These are phyloP conservation scores for Pseudorhombus dupliciocellatus DNA, from an alignment of 2,113 vertebrate genomes.

Conservation along the genomic window DNA sequence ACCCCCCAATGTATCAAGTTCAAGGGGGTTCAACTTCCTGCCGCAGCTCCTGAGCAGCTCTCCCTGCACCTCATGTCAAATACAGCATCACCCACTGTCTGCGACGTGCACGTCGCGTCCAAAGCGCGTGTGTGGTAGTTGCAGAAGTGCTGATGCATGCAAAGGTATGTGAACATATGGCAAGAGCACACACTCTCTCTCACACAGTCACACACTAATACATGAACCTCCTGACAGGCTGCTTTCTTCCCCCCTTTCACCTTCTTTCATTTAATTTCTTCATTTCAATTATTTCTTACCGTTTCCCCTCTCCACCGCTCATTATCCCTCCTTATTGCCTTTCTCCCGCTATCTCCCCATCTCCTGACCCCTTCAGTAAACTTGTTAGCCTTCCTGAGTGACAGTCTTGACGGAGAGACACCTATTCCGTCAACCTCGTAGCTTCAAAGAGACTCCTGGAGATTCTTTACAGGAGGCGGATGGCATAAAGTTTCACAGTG, in stretches of 20 bases:
- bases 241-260: constrained; percentile 18
- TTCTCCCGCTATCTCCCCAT: constrained; percentile 21
- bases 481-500: constrained; percentile 40
- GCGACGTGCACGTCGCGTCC: constrained; percentile 35
- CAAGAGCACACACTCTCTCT: constrained; percentile 24
- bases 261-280: constrained; percentile 44
- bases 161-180: constrained; percentile 58
- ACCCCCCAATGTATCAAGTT: constrained; percentile 8
- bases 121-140: constrained; percentile 22
- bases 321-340: constrained; percentile 59
- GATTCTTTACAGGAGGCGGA: constrained; percentile 29
- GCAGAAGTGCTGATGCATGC: constrained; percentile 64
- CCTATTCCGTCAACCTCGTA: constrained; percentile 42
- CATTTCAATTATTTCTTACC: constrained; percentile 33
- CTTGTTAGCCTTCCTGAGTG: constrained; percentile 53
- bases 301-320: constrained; percentile 42
- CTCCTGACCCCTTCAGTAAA: constrained; percentile 66
- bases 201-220: constrained; percentile 11
- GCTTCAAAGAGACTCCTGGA: constrained; percentile 55
- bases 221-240: constrained; percentile 24
- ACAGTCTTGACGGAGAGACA: constrained; percentile 51
- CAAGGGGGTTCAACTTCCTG: constrained; percentile 46
- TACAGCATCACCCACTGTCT: constrained; percentile 30
- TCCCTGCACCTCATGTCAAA: constrained; percentile 44
- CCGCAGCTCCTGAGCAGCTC: constrained; percentile 39